Evolutionary conservation across 2,797 vertebrate species (phyloP), one percentile per base, ranked within the genome.

Genomic region (Etheostoma perlongum): DNA sequence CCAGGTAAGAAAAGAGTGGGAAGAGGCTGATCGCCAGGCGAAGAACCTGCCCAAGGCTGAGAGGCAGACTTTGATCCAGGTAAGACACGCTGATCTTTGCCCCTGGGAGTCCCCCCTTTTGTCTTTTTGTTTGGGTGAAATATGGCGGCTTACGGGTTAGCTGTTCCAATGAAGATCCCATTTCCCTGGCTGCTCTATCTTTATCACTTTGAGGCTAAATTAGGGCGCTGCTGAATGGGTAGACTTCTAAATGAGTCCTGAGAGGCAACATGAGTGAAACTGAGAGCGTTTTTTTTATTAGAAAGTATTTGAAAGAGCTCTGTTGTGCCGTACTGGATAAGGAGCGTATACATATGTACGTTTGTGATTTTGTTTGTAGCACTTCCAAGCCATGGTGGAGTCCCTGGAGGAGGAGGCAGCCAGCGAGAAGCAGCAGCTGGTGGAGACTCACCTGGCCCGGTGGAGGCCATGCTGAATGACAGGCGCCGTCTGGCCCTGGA

Each of bases 1-100:
- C 4, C 77, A 99, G 98, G 97, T 99, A 67, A 97, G 98, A 85
- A 99, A 98, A 84, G 98, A 99, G 79, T 99, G 98, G 98, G 98
- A 99, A 80, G 97, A 99, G 81, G 98, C 98, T 0, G 98, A 99
- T 72, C 95, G 93, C 68, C 97, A 99, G 91, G 97, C 97, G 0
- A 97, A 97, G 89, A 99, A 98, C 88, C 95, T 99, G 52, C 98
- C 98, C 66, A 99, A 98, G 91, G 95, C 96, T 49, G 98, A 99
- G 92, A 96, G 97, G 83, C 98, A 99, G 93, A 98, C 97, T 36
- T 94, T 99, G 74, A 97, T 98, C 90, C 98, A 99, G 96, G 98
- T 99, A 82, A 90, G 86, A 76, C 85, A 76, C 72, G 10, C 36
- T 61, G 77, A 84, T 83, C 88, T 79, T 6, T 23, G 21, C 71